A percentile compares a stretch with the other conserved stretches of the same genome.
Conservation (phyloP, 2,888 invertebrate genomes). For the Tipula confusa region DNA sequence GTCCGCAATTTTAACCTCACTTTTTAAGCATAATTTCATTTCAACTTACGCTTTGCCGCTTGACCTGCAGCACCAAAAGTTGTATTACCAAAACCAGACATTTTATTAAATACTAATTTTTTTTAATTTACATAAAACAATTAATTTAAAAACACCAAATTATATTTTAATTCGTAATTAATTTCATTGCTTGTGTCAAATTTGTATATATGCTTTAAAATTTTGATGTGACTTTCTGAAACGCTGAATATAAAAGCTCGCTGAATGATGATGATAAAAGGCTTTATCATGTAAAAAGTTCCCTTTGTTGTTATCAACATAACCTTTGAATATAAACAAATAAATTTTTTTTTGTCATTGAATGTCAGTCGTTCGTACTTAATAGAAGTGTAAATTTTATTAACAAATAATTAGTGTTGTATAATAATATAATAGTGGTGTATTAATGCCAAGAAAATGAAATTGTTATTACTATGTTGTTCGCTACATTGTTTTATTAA, state of each 20-base stretch:
- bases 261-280: background rate
- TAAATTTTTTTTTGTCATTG: background rate
- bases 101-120: background rate
- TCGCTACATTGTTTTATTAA: background rate
- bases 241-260: background rate
- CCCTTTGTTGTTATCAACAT: background rate
- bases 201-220: background rate
- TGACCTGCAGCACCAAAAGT: slow-evolving; percentile 49
- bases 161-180: background rate
- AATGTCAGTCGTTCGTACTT: background rate
- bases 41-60: slow-evolving; percentile 57
- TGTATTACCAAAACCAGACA: slow-evolving; percentile 41
- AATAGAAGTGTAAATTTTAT: background rate
- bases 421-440: background rate
- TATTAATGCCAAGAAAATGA: background rate
- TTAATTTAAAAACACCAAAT: background rate
- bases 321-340: background rate
- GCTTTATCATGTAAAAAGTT: background rate
- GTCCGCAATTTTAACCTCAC: background rate
- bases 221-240: background rate
- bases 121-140: background rate
- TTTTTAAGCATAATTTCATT: background rate
- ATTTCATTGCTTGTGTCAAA: background rate
- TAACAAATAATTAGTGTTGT: background rate
- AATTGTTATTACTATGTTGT: background rate